Evolutionary conservation across 1,140 invertebrate genomes (phyloP).

Genomic region (Coptotermes formosanus): DNA sequence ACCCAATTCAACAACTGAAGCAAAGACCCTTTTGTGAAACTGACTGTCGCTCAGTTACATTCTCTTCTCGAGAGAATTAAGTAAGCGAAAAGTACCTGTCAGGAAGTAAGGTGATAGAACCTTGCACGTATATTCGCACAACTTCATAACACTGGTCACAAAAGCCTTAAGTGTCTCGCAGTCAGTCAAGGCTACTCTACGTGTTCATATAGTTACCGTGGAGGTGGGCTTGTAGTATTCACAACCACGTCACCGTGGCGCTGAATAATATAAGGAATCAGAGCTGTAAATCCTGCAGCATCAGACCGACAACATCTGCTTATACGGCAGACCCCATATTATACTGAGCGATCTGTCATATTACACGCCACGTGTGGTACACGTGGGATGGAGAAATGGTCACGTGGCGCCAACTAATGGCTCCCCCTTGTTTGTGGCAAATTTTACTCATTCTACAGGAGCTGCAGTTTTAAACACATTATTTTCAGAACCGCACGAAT

Average conservation of each 20-base stretch:
- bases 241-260: background rate
- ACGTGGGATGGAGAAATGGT: background rate
- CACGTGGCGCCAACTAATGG: background rate
- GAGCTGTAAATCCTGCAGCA: background rate
- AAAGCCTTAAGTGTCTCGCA: too few species aligned
- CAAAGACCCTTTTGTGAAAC: too few species aligned
- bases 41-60: too few species aligned
- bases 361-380: slow-evolving; percentile 6
- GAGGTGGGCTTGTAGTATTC: too few species aligned
- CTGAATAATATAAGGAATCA: background rate
- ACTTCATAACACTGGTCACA: too few species aligned
- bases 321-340: background rate
- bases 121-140: too few species aligned
- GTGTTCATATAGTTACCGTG: too few species aligned
- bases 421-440: background rate
- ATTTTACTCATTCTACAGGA: background rate
- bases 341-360: background rate
- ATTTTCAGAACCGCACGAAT: background rate
- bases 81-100: too few species aligned
- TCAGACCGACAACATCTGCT: background rate
- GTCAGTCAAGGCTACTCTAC: too few species aligned
- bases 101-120: too few species aligned
- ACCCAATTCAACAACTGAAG: too few species aligned
- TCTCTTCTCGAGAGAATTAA: too few species aligned
- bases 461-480: background rate